Percentiles rank a stretch among this genome's conserved stretches.
phyloP scores from a whole-genome alignment of 2,797 vertebrate species.

The Prunella strophiata region DNA sequence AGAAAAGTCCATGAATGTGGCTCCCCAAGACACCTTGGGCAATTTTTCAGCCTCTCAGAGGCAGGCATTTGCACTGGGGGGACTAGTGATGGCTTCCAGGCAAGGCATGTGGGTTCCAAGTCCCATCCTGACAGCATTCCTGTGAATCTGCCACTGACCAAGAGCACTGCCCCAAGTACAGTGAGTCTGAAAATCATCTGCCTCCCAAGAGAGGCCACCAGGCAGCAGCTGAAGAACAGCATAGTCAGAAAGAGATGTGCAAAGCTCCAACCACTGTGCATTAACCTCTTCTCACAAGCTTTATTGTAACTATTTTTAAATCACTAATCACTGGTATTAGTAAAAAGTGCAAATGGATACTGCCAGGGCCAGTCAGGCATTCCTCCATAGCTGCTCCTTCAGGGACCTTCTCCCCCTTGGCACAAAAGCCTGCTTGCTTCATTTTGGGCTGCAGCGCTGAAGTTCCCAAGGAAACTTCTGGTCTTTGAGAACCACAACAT shows the following conservation, averaged over 20 bases:
- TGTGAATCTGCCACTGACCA: not conserved
- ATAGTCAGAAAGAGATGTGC: not conserved
- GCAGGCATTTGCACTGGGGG: not conserved
- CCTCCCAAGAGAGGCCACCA: not conserved
- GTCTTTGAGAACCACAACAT: not conserved
- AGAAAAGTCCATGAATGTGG: not conserved
- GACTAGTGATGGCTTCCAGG: not conserved
- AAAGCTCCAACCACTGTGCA: not conserved
- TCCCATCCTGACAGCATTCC: not conserved
- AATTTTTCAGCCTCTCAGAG: not conserved
- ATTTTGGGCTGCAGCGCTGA: not conserved
- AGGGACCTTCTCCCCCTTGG: not conserved
- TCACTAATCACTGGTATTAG: not conserved
- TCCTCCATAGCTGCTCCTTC: not conserved
- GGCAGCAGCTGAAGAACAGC: not conserved
- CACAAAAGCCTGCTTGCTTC: not conserved
- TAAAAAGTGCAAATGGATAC: not conserved
- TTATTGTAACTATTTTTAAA: not conserved
- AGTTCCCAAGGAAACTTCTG: not conserved
- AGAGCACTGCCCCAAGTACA: not conserved
- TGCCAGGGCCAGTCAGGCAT: not conserved
- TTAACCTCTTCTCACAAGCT: not conserved
- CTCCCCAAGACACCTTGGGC: not conserved
- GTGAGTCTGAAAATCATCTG: not conserved
- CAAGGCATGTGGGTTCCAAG: fast-evolving